phyloP scores from a whole-genome alignment of 2,113 vertebrate species.

The Castor canadensis region DNA sequence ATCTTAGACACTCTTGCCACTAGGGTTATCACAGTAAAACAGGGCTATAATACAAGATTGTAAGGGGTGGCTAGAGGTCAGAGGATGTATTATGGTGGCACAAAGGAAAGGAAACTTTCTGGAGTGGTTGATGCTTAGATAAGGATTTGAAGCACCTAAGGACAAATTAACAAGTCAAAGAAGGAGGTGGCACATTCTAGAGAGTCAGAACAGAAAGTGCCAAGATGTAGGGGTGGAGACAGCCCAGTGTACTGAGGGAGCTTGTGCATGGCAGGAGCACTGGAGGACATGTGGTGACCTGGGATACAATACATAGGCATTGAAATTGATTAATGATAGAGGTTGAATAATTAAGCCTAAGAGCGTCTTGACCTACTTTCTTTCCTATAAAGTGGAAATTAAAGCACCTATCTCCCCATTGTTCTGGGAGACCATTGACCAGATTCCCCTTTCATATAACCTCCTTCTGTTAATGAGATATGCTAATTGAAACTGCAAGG shows the following conservation, averaged over 20 bases:
- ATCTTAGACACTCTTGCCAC: neutral
- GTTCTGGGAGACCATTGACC: neutral
- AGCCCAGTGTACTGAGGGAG: neutral
- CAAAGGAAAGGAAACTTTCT: neutral
- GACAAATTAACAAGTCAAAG: neutral
- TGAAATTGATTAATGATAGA: neutral
- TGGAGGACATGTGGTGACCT: neutral
- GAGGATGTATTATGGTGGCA: neutral
- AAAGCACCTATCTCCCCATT: neutral
- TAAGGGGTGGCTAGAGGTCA: neutral
- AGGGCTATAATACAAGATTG: neutral
- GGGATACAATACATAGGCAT: neutral
- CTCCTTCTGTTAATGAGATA: neutral
- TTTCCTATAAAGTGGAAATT: neutral
- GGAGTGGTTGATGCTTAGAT: neutral
- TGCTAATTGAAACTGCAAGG: neutral
- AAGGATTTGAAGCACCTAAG: neutral
- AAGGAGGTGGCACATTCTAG: neutral
- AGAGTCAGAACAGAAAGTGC: neutral
- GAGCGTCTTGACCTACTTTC: neutral
- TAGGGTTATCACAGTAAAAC: neutral
- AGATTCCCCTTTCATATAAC: neutral
- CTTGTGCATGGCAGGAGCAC: rapidly evolving
- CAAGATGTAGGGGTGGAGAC: neutral
- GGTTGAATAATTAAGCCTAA: neutral